Base-by-base conservation (phyloP, 2,888 invertebrate genomes). In the Drosophila infuscata region DNA sequence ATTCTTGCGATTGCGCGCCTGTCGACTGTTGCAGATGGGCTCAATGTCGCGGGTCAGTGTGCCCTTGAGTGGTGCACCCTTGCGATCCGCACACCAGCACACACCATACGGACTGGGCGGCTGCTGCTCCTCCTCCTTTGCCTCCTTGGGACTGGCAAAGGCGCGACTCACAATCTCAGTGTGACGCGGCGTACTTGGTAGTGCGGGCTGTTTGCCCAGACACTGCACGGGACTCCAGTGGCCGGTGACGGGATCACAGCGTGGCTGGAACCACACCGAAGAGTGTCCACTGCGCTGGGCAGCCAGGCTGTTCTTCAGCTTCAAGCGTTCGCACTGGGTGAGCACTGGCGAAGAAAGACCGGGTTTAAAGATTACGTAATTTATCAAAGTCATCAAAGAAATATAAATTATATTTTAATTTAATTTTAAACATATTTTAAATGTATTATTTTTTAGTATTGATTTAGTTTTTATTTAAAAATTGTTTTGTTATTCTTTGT, bases 41-140 rank as follows among this genome's bases (percentile, higher is more conserved):
- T 96, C 95, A 2, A 94, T 94, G 29, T 96, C 97, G 54, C 97
- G 94, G 0, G 96, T 96, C 56, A 97, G 92, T 0, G 97, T 96
- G 1, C 97, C 97, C 91, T 97, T 97, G 3, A 97, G 93, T 0
- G 97, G 96, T 79, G 97, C 96, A 0, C 97, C 97, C 80, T 96
- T 95, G 41, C 96, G 95, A 84, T 96, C 96, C 3, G 97, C 97
- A 91, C 97, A 97, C 97, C 97, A 97, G 88, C 97, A 97, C 0
- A 97, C 96, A 5, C 96, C 97, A 89, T 96, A 94, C 0, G 88
- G 83, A 41, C 77, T 75, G 0, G 88, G 56, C 0, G 77, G 35
- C 30, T 48, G 51, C 15, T 58, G 62, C 9, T 59, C 59, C 69
- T 51, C 41, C 20, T 59, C 38, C 17, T 48, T 12, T 15, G 4